phyloP scores from a whole-genome alignment of 2,888 invertebrate genomes.

The Fragum sueziense region DNA sequence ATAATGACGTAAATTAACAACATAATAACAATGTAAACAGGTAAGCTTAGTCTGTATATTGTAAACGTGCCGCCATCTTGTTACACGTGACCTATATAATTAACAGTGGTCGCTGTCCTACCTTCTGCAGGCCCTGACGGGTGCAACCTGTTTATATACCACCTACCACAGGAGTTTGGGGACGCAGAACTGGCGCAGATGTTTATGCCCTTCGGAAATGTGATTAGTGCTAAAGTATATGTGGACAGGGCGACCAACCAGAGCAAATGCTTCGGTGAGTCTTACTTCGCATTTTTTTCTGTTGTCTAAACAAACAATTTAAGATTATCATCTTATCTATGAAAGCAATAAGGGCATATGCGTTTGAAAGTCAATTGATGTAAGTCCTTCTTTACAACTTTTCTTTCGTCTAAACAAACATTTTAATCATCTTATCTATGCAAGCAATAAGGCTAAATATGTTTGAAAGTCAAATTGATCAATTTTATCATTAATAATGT shows the following conservation, averaged over 20 bases:
- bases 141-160: conserved; percentile 99
- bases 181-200: conserved; percentile 99
- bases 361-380: too few relatives aligned
- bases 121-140: conserved; percentile 93
- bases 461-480: too few relatives aligned
- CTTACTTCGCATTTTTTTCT: not conserved
- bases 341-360: too few relatives aligned
- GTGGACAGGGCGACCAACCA: conserved; percentile 99
- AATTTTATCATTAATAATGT: too few relatives aligned
- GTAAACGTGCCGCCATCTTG: not conserved
- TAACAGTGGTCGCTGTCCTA: conserved; percentile 17
- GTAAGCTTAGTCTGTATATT: conserved; percentile 8
- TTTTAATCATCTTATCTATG: too few relatives aligned
- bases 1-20: too few relatives aligned
- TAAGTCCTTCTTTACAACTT: too few relatives aligned
- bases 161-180: conserved; percentile 99
- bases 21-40: too few relatives aligned
- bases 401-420: too few relatives aligned
- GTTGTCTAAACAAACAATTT: too few relatives aligned
- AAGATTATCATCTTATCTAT: too few relatives aligned
- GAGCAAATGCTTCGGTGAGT: conserved; percentile 99
- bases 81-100: not conserved
- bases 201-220: conserved; percentile 99
- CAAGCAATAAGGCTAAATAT: too few relatives aligned
- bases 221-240: conserved; percentile 99